Percentiles rank a stretch among this genome's conserved stretches.
These are phyloP conservation scores for Phasia obesa DNA, from an alignment of 2,888 invertebrate species.

Conservation along the genomic window DNA sequence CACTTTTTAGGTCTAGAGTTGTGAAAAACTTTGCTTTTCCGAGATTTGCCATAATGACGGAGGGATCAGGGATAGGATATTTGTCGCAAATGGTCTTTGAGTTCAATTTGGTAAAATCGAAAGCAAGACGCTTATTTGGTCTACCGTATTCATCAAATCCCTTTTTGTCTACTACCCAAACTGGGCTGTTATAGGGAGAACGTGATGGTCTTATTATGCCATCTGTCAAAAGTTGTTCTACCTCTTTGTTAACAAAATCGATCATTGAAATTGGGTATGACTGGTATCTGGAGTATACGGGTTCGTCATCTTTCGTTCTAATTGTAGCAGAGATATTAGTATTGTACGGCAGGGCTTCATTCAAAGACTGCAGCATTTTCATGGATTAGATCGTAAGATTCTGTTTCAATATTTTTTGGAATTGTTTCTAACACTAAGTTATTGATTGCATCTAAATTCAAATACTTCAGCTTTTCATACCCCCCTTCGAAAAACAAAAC, in stretches of 20 bases:
- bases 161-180: conserved; percentile 58
- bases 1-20: conserved; percentile 54
- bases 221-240: too few relatives aligned
- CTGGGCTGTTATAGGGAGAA: conserved; percentile 46
- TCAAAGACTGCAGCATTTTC: conserved; percentile 28
- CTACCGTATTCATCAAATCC: conserved; percentile 44
- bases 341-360: conserved; percentile 29
- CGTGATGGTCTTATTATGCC: too few relatives aligned
- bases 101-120: conserved; percentile 55
- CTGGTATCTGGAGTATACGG: conserved; percentile 40
- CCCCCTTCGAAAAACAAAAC: background rate
- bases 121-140: conserved; percentile 38
- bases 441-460: background rate
- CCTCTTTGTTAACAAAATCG: conserved; percentile 49
- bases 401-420: background rate
- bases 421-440: background rate
- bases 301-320: conserved; percentile 37
- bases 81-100: conserved; percentile 41
- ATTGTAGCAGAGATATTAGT: conserved; percentile 52
- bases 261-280: conserved; percentile 49
- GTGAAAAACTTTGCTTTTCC: conserved; percentile 45
- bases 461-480: background rate
- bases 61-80: conserved; percentile 50
- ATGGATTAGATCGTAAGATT: background rate
- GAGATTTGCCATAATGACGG: conserved; percentile 39